A percentile compares a stretch with the other conserved stretches of the same genome.
These are phyloP conservation scores for Acrossocheilus wenchowensis DNA, from an alignment of 2,797 vertebrate genomes.

Conservation along the genomic window DNA sequence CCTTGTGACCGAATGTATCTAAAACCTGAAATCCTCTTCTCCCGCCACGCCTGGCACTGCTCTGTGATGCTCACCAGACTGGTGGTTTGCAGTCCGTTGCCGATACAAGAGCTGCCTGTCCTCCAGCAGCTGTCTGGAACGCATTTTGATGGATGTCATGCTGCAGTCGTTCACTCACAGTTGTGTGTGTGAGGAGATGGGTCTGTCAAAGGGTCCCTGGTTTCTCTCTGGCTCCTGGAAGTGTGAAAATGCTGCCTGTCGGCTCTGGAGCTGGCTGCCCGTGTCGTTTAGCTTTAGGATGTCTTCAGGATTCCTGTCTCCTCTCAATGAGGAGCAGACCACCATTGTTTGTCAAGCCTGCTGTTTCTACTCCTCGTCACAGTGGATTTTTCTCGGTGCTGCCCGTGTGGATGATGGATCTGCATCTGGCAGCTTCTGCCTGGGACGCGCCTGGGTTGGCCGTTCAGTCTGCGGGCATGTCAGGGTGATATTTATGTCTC, in stretches of 20 bases:
- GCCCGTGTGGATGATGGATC: constrained; percentile 33
- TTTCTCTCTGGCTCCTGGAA: constrained; percentile 26
- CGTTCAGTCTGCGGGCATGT: constrained; percentile 29
- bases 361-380: constrained; percentile 18
- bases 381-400: constrained; percentile 12
- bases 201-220: constrained; percentile 30
- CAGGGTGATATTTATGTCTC: constrained; percentile 44
- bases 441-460: constrained; percentile 10
- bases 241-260: constrained; percentile 45
- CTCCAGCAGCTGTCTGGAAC: constrained; percentile 30
- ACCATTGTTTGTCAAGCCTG: constrained; percentile 38
- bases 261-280: constrained; percentile 2
- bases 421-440: constrained; percentile 41
- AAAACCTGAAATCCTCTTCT: background rate
- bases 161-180: background rate
- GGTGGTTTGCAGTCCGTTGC: constrained; percentile 10
- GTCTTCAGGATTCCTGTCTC: constrained; percentile 12
- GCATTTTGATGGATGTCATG: constrained; percentile 36
- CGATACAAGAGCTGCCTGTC: constrained; percentile 21
- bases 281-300: constrained; percentile 35
- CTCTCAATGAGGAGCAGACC: constrained; percentile 25
- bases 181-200: constrained; percentile 22
- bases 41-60: background rate
- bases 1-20: background rate
- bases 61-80: background rate